A percentile compares a stretch with the other conserved stretches of the same genome.
Evolutionary conservation across 2,113 vertebrate species (phyloP).

Genomic region (Caracal caracal): DNA sequence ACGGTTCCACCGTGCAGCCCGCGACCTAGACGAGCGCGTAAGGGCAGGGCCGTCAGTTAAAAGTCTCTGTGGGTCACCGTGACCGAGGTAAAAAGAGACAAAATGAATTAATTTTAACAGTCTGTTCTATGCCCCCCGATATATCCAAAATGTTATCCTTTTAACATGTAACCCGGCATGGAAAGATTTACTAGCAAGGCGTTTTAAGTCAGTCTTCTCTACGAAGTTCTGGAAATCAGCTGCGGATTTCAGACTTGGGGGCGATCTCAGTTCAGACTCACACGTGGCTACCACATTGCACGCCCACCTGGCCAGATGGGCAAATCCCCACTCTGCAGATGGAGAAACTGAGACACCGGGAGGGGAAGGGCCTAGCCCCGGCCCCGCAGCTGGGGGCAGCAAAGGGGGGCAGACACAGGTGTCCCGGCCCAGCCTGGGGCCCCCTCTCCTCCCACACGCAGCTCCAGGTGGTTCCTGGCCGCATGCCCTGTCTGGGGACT

Average conservation of each 20-base stretch:
- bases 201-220: rapidly evolving
- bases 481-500: neutral
- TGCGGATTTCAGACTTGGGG: rapidly evolving
- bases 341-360: neutral
- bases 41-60: rapidly evolving
- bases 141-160: neutral
- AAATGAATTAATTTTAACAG: neutral
- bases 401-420: neutral
- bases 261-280: rapidly evolving
- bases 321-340: neutral
- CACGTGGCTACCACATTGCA: rapidly evolving
- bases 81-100: neutral
- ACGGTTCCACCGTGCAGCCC: rapidly evolving
- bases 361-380: neutral
- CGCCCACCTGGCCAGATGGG: neutral
- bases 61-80: no score
- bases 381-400: neutral
- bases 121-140: neutral
- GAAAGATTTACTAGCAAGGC: rapidly evolving
- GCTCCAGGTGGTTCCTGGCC: neutral
- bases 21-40: rapidly evolving
- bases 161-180: neutral
- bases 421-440: neutral
- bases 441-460: neutral
- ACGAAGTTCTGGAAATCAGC: neutral